phyloP scores from a whole-genome alignment of 2,797 vertebrate genomes.

The Ptychadena robeensis region DNA sequence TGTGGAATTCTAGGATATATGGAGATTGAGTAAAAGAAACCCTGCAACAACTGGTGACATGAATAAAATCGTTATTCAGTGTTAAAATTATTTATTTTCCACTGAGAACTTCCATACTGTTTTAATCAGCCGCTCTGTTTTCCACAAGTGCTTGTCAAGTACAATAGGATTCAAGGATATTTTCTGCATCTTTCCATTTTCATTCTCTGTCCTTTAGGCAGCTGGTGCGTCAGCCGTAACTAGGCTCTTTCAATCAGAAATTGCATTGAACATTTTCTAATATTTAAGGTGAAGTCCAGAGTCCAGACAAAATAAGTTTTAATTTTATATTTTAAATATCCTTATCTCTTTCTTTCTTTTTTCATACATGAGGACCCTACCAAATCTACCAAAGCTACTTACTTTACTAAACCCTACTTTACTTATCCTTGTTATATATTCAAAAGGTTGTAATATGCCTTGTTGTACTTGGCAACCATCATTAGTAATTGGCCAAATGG shows the following conservation, averaged over 20 bases:
- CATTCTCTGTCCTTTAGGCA: neutral
- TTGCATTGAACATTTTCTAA: neutral
- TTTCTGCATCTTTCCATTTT: conserved; percentile 22
- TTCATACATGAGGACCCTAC: no score
- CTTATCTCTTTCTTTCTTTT: no score
- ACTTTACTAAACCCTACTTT: no score
- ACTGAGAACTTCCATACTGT: conserved; percentile 5
- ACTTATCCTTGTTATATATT: no score
- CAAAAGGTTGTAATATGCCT: no score
- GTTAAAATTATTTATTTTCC: conserved; percentile 22
- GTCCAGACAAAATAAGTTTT: neutral
- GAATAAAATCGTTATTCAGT: neutral
- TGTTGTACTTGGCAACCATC: no score
- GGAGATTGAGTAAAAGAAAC: neutral
- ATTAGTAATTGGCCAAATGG: no score
- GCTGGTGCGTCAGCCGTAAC: neutral
- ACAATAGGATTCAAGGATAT: conserved; percentile 27
- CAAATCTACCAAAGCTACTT: no score
- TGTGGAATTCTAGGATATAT: neutral
- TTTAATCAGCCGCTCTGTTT: conserved; percentile 9
- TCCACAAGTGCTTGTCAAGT: conserved; percentile 18
- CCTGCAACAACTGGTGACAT: conserved; percentile 1
- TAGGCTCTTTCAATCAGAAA: neutral
- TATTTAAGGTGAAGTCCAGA: conserved; percentile 6
- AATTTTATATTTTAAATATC: no score